These are phyloP conservation scores for Watsonalla binaria DNA, from an alignment of 2,888 invertebrate genomes.

Conservation along the genomic window DNA sequence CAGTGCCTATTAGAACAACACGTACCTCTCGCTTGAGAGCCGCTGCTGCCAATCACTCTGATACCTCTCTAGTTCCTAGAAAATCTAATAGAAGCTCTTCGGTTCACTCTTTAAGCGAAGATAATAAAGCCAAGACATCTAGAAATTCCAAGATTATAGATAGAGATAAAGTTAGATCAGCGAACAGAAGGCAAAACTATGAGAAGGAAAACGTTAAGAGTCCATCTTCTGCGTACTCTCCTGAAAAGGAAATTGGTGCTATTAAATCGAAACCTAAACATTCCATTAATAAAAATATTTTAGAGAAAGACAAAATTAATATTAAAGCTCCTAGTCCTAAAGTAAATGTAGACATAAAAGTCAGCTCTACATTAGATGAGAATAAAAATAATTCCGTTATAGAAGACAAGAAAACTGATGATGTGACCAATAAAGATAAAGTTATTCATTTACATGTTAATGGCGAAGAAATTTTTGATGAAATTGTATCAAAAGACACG, in stretches of 20 bases:
- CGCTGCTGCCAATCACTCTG: constrained; percentile 73
- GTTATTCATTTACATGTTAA: constrained; percentile 36
- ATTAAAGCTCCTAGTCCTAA: constrained; percentile 64
- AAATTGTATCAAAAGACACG: constrained; percentile 48
- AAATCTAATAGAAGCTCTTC: constrained; percentile 67
- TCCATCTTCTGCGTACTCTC: constrained; percentile 37
- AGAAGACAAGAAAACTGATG: constrained; percentile 42
- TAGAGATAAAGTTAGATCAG: constrained; percentile 55
- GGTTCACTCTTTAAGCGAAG: constrained; percentile 60
- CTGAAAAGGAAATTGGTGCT: constrained; percentile 72
- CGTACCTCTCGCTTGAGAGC: constrained; percentile 85
- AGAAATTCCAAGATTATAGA: constrained; percentile 63
- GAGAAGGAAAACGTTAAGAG: constrained; percentile 64
- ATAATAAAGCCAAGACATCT: constrained; percentile 50
- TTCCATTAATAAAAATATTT: constrained; percentile 70
- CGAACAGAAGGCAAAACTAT: constrained; percentile 49
- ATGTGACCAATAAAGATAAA: constrained; percentile 26
- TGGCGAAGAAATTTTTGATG: constrained; percentile 60
- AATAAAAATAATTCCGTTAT: constrained; percentile 36
- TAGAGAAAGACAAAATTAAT: constrained; percentile 73
- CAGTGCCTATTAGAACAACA: constrained; percentile 82
- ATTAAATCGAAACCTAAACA: constrained; percentile 73
- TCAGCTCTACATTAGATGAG: constrained; percentile 42
- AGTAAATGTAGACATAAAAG: constrained; percentile 50
- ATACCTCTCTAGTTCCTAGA: constrained; percentile 46